Conservation (phyloP, 35 echinoderm and acorn worm genomes). For the Heliocidaris erythrogramma region DNA sequence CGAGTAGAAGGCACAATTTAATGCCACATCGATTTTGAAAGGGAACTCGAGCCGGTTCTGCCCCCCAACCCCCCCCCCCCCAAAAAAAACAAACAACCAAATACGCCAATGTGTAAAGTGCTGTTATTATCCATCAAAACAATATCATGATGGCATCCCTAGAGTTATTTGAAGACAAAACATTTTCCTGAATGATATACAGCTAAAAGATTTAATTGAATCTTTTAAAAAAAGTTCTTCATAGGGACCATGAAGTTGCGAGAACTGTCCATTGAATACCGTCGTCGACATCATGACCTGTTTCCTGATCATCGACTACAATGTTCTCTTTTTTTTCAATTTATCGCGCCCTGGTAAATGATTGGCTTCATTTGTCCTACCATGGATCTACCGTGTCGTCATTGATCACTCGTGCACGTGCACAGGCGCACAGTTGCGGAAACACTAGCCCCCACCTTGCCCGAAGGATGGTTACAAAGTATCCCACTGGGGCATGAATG, state of each 20-base stretch:
- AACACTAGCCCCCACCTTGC: not conserved
- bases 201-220: too few species aligned
- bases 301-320: not conserved
- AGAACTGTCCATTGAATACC: not conserved
- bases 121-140: not conserved
- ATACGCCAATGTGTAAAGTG: too few species aligned
- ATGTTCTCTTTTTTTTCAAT: not conserved
- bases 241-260: too few species aligned
- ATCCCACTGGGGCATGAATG: not conserved
- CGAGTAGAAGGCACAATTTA: too few species aligned
- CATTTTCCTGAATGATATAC: too few species aligned
- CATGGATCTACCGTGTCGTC: not conserved
- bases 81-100: too few species aligned
- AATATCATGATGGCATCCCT: too few species aligned
- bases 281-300: not conserved
- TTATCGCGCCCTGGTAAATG: not conserved
- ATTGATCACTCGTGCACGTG: not conserved
- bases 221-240: too few species aligned
- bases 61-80: too few species aligned
- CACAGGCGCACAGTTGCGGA: not conserved
- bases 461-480: constrained; percentile 1
- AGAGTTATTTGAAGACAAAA: too few species aligned
- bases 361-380: not conserved
- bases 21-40: too few species aligned
- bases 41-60: too few species aligned